Conservation (phyloP, 1,140 invertebrate species). For the Drosophila prosaltans region DNA sequence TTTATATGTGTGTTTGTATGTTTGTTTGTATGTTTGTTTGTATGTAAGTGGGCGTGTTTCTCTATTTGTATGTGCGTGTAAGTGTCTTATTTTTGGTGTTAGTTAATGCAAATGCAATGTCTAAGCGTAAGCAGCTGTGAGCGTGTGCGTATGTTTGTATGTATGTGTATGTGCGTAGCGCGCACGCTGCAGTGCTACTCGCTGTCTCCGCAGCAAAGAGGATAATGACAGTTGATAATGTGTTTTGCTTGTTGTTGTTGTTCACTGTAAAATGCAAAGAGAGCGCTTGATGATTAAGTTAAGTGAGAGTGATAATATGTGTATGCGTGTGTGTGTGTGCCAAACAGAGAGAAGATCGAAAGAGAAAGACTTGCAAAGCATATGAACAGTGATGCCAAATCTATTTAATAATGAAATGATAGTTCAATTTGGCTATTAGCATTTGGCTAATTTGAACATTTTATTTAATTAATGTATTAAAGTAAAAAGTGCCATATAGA, state of each 20-base stretch:
- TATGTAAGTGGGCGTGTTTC: slow-evolving; percentile 8
- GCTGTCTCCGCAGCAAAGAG: neutral
- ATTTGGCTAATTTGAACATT: too few relatives aligned
- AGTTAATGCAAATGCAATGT: slow-evolving; percentile 49
- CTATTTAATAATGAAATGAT: neutral
- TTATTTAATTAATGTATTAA: too few relatives aligned
- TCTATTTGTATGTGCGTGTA: slow-evolving; percentile 16
- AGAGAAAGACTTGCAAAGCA: neutral
- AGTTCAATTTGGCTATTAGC: neutral
- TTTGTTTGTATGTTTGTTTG: neutral
- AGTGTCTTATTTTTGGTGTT: slow-evolving; percentile 39
- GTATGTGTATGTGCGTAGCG: slow-evolving; percentile 25
- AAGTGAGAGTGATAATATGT: slow-evolving; percentile 22
- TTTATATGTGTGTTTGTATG: neutral
- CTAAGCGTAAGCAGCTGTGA: slow-evolving; percentile 53
- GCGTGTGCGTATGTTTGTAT: neutral
- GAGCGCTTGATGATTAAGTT: slow-evolving; percentile 19
- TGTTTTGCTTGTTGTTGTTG: slow-evolving; percentile 4
- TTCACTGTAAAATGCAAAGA: slow-evolving; percentile 19
- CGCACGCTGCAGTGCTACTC: neutral
- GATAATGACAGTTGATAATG: slow-evolving; percentile 16
- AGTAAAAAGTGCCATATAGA: too few relatives aligned
- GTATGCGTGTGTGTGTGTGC: slow-evolving; percentile 27
- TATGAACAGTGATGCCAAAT: neutral
- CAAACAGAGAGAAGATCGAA: neutral